Percentiles rank a stretch among this genome's conserved stretches.
These are phyloP conservation scores for Cossypha dichroa DNA, from an alignment of 2,797 vertebrate species.

Conservation along the genomic window DNA sequence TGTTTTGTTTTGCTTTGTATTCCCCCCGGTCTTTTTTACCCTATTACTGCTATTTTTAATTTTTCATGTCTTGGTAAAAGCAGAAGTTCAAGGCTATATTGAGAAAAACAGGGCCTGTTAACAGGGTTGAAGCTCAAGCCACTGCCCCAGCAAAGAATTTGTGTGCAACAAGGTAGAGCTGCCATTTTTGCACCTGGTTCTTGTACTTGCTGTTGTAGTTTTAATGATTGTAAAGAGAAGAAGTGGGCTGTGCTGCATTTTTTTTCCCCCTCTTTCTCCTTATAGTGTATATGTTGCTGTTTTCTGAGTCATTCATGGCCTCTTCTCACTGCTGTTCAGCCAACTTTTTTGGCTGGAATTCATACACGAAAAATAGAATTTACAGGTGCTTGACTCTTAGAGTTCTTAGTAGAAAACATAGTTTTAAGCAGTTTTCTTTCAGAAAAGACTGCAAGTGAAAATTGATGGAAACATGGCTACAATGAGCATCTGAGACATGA, in stretches of 20 bases:
- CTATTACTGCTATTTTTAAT: background rate
- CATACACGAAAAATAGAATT: background rate
- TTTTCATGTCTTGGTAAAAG: background rate
- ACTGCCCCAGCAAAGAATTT: background rate
- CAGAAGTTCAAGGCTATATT: background rate
- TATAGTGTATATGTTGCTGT: background rate
- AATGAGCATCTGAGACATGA: background rate
- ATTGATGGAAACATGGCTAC: background rate
- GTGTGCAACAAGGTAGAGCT: background rate
- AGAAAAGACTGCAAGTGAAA: background rate
- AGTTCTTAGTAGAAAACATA: background rate
- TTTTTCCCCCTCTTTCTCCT: background rate
- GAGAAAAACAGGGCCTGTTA: background rate
- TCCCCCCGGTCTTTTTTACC: background rate
- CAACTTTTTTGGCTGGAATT: background rate
- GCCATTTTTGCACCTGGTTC: background rate
- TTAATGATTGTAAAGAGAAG: background rate
- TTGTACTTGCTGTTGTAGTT: background rate
- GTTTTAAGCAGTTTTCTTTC: background rate
- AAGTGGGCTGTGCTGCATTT: background rate
- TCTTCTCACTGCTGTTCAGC: background rate
- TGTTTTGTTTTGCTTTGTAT: background rate
- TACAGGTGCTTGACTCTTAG: background rate
- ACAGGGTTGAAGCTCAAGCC: background rate
- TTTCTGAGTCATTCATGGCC: background rate